These are phyloP conservation scores for Neotragus moschatus DNA, from an alignment of 2,113 vertebrate genomes.

Conservation along the genomic window DNA sequence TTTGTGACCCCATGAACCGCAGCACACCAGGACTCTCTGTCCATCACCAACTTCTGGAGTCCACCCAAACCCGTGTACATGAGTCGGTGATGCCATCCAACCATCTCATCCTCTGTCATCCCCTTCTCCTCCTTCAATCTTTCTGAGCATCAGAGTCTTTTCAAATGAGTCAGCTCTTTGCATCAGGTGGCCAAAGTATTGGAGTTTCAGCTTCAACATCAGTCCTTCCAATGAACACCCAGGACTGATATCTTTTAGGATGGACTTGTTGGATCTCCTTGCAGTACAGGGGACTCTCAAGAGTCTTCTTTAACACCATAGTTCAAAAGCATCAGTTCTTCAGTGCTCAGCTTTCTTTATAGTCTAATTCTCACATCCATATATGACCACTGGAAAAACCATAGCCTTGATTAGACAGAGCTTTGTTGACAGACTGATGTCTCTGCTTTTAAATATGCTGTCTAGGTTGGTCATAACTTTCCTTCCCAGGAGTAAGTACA, in stretches of 20 bases:
- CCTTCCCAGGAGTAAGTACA: not conserved
- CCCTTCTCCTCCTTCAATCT: not conserved
- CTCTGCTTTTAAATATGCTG: not conserved
- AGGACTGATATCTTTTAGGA: not conserved
- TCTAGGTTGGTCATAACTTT: not conserved
- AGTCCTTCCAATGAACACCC: not conserved
- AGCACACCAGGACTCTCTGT: not conserved
- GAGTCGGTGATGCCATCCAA: not conserved
- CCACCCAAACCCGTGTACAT: not conserved
- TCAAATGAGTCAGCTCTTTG: not conserved
- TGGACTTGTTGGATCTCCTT: not conserved
- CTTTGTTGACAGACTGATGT: not conserved
- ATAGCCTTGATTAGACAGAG: not conserved
- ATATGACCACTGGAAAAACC: too few relatives aligned
- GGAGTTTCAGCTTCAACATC: not conserved
- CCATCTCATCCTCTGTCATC: not conserved
- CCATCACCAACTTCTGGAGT: not conserved
- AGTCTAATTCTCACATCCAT: not conserved
- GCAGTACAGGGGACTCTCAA: not conserved
- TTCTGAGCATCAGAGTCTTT: not conserved
- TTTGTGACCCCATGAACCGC: fast-evolving
- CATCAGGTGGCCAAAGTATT: not conserved
- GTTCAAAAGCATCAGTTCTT: not conserved
- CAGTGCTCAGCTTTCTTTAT: not conserved
- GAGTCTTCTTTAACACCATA: not conserved